Base-by-base conservation (phyloP, 2,113 vertebrate genomes). In the Brienomyrus longianalis region DNA sequence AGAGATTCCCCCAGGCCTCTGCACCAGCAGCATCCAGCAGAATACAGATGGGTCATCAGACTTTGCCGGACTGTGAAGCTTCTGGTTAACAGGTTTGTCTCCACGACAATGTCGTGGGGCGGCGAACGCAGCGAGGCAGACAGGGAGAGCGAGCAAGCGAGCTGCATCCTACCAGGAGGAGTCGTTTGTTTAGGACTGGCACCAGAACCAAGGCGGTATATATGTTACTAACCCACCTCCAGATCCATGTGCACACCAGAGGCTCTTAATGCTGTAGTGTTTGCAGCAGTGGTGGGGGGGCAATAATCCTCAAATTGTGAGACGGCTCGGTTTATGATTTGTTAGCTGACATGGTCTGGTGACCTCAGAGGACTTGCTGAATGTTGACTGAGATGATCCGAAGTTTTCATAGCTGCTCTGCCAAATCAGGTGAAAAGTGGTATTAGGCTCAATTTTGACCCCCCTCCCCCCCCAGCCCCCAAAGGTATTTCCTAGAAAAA, bases 141-240 rank as follows among this genome's bases (percentile, higher is more conserved):
- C n/a, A 39, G 74, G 23, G 88, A 27, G 70, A 62, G 86, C 35
- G 19, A 77, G 19, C 35, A 90, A 93, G 91, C 91, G 90, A 91
- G 94, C 95, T 95, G 95, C 93, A 95, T 96, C 95, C 95, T 94
- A 96, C 95, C 95, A 95, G 95, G 95, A 95, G 94, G 92, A 94
- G 94, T 93, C 93, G 94, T 96, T 96, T 96, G 92, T 96, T 94
- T 96, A 95, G 96, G 95, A 95, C 88, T 84, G 84, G 92, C 89
- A 91, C 95, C 96, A 96, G 93, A 88, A 90, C 93, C 94, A 94
- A 95, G 95, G 95, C 94, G 92, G 94, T 94, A 95, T 96, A 94
- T 96, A 94, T 96, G 93, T 95, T 96, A 95, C 95, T 95, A 94
- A 89, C 93, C 94, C 95, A 56, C 92, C 91, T 2, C 4, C 51